Evolutionary conservation across 2,113 vertebrate species (phyloP).

Genomic region (Miniopterus natalensis): DNA sequence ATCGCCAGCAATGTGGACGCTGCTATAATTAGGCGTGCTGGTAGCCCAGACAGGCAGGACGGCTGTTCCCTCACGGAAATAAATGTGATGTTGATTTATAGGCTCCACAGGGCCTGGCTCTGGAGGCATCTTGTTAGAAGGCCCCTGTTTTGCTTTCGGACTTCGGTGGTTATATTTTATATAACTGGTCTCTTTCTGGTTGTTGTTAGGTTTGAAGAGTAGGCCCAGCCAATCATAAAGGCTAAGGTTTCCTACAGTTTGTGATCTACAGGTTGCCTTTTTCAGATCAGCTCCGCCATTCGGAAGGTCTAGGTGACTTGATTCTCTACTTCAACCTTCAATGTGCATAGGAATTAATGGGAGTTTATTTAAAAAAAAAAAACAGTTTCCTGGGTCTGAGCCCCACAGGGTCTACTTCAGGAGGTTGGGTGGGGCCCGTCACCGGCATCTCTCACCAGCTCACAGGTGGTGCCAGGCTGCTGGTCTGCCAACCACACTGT

Average conservation of each 20-base stretch:
- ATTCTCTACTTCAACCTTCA: background rate
- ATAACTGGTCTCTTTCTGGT: background rate
- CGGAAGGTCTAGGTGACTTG: background rate
- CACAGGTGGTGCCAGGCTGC: background rate
- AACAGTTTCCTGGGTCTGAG: background rate
- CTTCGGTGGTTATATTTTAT: background rate
- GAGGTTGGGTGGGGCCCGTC: background rate
- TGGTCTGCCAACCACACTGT: background rate
- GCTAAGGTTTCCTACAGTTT: background rate
- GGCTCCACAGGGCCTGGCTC: background rate
- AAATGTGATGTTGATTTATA: conserved; percentile 48
- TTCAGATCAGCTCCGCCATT: background rate
- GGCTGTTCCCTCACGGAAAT: conserved; percentile 52
- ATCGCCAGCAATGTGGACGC: background rate
- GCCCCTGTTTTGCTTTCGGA: conserved; percentile 25
- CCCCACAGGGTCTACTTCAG: background rate
- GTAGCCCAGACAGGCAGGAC: conserved; percentile 20
- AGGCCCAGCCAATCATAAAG: background rate
- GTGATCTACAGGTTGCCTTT: background rate
- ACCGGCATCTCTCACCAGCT: background rate
- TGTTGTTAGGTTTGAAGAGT: background rate
- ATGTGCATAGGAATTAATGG: background rate
- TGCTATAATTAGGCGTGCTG: conserved; percentile 70
- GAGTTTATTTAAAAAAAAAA: background rate
- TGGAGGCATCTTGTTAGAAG: background rate